Base-by-base conservation (phyloP, 2,113 vertebrate genomes). In the Poecilia latipinna region DNA sequence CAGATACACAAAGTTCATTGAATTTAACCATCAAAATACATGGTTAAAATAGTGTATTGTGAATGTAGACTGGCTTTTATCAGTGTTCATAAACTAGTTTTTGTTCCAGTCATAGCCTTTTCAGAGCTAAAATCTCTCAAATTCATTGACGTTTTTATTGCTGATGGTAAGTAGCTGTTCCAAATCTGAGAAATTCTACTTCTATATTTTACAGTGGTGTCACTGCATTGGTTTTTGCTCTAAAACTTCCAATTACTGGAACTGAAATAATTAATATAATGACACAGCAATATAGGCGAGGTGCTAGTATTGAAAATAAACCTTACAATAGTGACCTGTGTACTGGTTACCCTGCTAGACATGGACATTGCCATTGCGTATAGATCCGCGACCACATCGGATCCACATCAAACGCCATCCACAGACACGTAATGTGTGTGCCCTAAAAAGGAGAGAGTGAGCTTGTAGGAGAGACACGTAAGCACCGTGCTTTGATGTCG, bases 401-500 rank as follows among this genome's bases (percentile, higher is more conserved):
- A 69, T 75, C 67, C 77, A 91, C 88, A 90, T 92, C 86, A 93
- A 93, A 92, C 76, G 4, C 62, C 4, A 60, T 86, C 76, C 84
- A 77, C 72, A 88, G 77, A 88, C 77, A 77, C 79, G 75, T 88
- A 84, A 86, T 89, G 83, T 10, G 35, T 70, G 75, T 37, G n/a
- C 64, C 77, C 70, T 72, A 70, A 80, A 86, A 84, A 83, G 74
- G 48, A 54, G 61, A 61, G 70, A 8, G 28, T 67, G 60, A 61
- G 66, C 75, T 42, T 12, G 61, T 57, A 81, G 80, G 83, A 73
- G 75, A 75, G 76, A 78, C 77, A 78, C 70, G 79, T 84, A 84
- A 89, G 90, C 84, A 83, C 69, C 32, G 13, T 29, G 78, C 89
- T 93, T 90, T 91, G 90, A 92, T 93, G 86, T 86, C 1, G 79